Percentiles rank a stretch among this genome's conserved stretches.
phyloP scores from a whole-genome alignment of 2,888 invertebrate species.

The Trachelus iudaicus region DNA sequence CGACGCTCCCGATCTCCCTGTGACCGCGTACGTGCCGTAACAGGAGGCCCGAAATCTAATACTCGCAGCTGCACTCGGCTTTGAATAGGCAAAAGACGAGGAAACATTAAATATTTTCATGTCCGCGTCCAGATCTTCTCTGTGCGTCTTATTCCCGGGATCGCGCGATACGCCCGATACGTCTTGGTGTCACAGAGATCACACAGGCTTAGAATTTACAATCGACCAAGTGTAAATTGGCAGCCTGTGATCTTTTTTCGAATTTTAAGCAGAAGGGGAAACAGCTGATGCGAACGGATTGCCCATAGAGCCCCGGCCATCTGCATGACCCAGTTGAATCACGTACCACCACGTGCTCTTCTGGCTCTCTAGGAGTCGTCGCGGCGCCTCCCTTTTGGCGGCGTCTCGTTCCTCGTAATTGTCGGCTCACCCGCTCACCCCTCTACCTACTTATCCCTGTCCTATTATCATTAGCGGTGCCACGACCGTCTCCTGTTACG shows the following conservation, averaged over 20 bases:
- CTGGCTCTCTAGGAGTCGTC: background rate
- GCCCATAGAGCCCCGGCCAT: too few species aligned
- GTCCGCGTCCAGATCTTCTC: too few species aligned
- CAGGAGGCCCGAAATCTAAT: too few species aligned
- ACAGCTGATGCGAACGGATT: background rate
- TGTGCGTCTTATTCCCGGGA: too few species aligned
- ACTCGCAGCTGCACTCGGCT: too few species aligned
- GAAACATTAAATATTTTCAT: too few species aligned
- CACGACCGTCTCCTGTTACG: too few species aligned
- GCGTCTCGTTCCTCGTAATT: background rate
- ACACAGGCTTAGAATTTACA: background rate
- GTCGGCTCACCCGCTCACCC: background rate
- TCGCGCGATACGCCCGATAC: too few species aligned
- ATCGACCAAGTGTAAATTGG: background rate
- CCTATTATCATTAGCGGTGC: background rate
- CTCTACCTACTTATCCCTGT: background rate
- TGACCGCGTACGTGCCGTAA: background rate
- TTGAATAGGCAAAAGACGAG: too few species aligned
- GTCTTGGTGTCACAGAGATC: too few species aligned
- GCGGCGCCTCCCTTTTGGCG: background rate
- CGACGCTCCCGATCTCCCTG: background rate
- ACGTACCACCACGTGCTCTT: background rate
- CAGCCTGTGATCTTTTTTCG: background rate
- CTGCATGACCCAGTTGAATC: too few species aligned
- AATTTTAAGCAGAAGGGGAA: background rate